A percentile compares a stretch with the other conserved stretches of the same genome.
Evolutionary conservation across 2,797 vertebrate species (phyloP).

Genomic region (Smutsia gigantea): DNA sequence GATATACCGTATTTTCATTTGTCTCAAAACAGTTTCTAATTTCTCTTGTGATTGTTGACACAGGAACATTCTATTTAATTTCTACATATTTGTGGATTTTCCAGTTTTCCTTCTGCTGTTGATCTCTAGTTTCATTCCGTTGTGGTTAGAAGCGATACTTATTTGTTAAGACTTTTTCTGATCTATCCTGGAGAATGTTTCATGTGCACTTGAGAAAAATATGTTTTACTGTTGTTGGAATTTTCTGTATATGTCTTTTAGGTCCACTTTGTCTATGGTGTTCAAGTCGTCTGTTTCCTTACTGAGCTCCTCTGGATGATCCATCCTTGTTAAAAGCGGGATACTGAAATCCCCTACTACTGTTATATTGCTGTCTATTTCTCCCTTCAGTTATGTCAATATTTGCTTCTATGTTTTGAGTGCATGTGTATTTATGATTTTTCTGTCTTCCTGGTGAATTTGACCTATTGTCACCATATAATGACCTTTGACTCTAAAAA

Average conservation of each 20-base stretch:
- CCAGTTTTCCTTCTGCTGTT: neutral
- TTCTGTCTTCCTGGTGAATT: neutral
- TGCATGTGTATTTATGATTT: neutral
- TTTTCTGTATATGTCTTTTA: neutral
- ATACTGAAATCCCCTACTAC: neutral
- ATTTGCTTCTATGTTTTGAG: neutral
- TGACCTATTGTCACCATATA: neutral
- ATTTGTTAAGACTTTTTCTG: neutral
- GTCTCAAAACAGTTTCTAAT: neutral
- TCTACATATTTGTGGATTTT: neutral
- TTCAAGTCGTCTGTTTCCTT: neutral
- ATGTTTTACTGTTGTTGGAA: neutral
- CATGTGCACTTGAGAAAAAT: neutral
- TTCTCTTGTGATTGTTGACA: neutral
- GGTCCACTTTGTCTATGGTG: neutral
- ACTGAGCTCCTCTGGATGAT: neutral
- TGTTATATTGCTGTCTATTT: neutral
- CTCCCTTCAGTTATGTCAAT: neutral
- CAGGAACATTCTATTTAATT: neutral
- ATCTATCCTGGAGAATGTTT: neutral
- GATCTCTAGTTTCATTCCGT: neutral
- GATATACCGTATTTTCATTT: neutral
- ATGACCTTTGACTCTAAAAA: neutral
- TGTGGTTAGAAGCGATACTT: neutral
- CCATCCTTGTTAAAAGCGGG: neutral